A percentile compares a stretch with the other conserved stretches of the same genome.
phyloP scores from a whole-genome alignment of 2,888 invertebrate species.

The Nebria brevicollis region DNA sequence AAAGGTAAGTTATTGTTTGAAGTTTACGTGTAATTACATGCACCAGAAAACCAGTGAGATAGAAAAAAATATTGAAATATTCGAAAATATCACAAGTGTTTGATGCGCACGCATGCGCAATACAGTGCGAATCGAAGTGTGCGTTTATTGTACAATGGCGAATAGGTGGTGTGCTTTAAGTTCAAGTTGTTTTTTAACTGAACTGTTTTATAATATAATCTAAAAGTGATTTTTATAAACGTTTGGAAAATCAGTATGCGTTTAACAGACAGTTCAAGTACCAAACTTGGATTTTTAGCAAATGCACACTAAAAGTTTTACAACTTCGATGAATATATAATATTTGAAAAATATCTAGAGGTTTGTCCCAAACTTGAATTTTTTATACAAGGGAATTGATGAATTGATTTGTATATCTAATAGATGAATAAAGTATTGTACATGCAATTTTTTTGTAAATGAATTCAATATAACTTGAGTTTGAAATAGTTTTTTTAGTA shows the following conservation, averaged over 20 bases:
- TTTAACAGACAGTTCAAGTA: background rate
- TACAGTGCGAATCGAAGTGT: conserved; percentile 17
- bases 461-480: background rate
- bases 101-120: conserved; percentile 10
- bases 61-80: background rate
- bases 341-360: no score
- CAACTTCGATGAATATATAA: no score
- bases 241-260: no score
- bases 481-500: background rate
- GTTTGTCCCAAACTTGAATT: no score
- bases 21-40: background rate
- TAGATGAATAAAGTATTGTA: no score
- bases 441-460: no score
- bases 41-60: background rate
- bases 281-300: background rate
- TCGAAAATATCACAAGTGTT: background rate
- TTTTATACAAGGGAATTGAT: no score
- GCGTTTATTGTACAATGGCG: background rate
- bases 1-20: conserved; percentile 17
- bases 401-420: no score
- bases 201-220: background rate
- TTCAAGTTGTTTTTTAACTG: background rate
- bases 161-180: background rate
- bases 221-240: background rate
- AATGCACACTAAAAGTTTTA: background rate